phyloP scores from a whole-genome alignment of 2,113 vertebrate species.

The Gasterosteus nipponicus region DNA sequence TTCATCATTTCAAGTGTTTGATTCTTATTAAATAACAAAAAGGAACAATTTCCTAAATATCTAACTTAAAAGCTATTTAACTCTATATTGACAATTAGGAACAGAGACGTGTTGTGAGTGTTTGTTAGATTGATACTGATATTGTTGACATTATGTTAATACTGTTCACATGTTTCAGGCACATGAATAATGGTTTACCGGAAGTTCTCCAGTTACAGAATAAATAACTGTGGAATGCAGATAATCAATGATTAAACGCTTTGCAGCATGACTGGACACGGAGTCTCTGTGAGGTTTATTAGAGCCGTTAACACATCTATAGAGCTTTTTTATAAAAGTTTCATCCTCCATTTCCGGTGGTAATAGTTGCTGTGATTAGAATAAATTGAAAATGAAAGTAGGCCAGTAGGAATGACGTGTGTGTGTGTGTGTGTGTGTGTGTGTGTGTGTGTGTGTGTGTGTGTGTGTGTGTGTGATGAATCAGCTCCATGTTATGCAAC shows the following conservation, averaged over 20 bases:
- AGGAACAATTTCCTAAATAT: no score
- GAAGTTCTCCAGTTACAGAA: constrained; percentile 7
- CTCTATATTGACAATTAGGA: background rate
- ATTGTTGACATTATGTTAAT: background rate
- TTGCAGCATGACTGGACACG: constrained; percentile 18
- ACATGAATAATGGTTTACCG: background rate
- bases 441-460: background rate
- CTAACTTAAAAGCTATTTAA: no score
- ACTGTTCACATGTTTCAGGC: background rate
- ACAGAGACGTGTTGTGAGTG: background rate
- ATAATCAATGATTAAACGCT: constrained; percentile 43
- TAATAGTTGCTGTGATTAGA: background rate
- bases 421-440: background rate
- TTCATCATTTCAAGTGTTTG: no score
- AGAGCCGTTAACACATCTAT: background rate
- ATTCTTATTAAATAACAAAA: no score
- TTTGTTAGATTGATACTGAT: no score
- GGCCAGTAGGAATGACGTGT: constrained; percentile 63
- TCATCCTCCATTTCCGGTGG: background rate
- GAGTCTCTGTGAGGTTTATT: background rate
- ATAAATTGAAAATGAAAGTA: constrained; percentile 65
- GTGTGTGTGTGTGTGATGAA: constrained; percentile 51
- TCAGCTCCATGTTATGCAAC: constrained; percentile 75
- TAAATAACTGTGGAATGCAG: constrained; percentile 28
- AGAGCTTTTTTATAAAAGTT: background rate